phyloP scores from a whole-genome alignment of 92 coral and sea anemone species.

The Palythoa grandiflora region DNA sequence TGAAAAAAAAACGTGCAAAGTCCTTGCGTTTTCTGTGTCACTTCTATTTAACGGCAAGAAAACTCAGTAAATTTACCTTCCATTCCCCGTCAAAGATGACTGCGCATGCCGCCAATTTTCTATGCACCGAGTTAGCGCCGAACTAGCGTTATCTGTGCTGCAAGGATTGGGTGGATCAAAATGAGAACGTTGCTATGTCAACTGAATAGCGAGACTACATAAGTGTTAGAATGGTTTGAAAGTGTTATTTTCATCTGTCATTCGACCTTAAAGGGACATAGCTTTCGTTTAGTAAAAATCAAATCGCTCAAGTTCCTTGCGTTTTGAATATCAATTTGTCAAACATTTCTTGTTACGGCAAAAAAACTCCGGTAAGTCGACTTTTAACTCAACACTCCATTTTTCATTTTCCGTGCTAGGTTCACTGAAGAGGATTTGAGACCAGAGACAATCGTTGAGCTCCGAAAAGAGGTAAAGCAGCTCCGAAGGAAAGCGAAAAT shows the following conservation, averaged over 20 bases:
- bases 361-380: neutral
- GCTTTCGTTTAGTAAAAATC: too few species aligned
- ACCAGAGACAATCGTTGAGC: slow-evolving; percentile 5
- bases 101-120: too few species aligned
- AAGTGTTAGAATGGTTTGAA: too few species aligned
- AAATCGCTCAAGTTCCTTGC: neutral
- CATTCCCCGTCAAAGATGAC: too few species aligned
- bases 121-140: too few species aligned
- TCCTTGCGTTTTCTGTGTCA: too few species aligned
- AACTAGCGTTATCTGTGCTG: too few species aligned
- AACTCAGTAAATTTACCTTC: neutral
- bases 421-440: neutral
- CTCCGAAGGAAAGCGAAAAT: slow-evolving; percentile 12
- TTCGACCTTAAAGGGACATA: too few species aligned
- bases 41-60: neutral
- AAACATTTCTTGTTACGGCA: neutral
- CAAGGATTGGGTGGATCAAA: too few species aligned
- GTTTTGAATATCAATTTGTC: neutral
- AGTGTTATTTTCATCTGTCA: too few species aligned
- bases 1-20: too few species aligned
- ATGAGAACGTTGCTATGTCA: neutral
- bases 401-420: neutral
- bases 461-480: slow-evolving; percentile 18
- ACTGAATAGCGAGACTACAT: neutral
- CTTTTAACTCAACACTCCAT: neutral